Percentiles rank a stretch among this genome's conserved stretches.
phyloP scores from a whole-genome alignment of 2,888 invertebrate species.

The Habrosyne pyritoides region DNA sequence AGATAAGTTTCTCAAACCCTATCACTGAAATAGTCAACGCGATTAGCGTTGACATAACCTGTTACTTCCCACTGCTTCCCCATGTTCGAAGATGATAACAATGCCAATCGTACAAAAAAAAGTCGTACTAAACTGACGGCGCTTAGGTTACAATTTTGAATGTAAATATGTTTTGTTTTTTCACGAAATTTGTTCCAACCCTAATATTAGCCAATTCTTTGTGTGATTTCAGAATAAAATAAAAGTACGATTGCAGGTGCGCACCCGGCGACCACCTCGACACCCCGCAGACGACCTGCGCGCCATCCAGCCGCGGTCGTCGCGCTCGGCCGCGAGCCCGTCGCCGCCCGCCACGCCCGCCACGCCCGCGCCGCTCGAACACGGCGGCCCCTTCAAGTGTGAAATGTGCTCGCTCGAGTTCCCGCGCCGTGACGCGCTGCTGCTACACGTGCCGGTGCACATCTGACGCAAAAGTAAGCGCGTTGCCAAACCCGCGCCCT shows the following conservation, averaged over 20 bases:
- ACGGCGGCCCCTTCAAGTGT: conserved; percentile 87
- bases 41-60: too few species aligned
- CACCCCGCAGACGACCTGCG: conserved; percentile 73
- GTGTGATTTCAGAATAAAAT: conserved; percentile 3
- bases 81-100: too few species aligned
- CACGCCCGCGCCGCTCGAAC: conserved; percentile 42
- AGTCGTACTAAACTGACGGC: too few species aligned
- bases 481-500: conserved; percentile 14
- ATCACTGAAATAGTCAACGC: too few species aligned
- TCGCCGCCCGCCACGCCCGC: conserved; percentile 17
- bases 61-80: too few species aligned
- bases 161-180: too few species aligned
- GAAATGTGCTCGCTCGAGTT: conserved; percentile 93
- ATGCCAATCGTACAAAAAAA: too few species aligned
- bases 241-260: conserved; percentile 33
- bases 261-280: conserved; percentile 60
- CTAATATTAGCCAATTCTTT: background rate
- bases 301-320: conserved; percentile 53
- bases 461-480: conserved; percentile 82
- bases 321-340: conserved; percentile 19
- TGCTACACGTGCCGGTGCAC: conserved; percentile 91
- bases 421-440: conserved; percentile 87
- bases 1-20: too few species aligned
- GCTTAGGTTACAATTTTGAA: too few species aligned
- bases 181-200: too few species aligned